A percentile compares a stretch with the other conserved stretches of the same genome.
phyloP scores from a whole-genome alignment of 2,113 vertebrate species.

The Perca schrenkii region DNA sequence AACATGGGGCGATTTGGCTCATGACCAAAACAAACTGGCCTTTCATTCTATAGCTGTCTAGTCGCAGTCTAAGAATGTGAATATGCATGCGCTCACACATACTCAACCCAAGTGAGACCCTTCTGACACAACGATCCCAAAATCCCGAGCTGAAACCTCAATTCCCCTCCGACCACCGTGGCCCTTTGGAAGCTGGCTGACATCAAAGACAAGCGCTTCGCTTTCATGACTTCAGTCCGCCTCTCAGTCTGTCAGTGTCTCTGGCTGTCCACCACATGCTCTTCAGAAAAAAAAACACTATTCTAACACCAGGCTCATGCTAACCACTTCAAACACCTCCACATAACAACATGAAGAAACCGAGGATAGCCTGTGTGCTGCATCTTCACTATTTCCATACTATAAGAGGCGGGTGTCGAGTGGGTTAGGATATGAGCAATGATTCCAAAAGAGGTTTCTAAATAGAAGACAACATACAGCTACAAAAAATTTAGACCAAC shows the following conservation, averaged over 20 bases:
- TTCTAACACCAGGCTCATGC: slow-evolving; percentile 22
- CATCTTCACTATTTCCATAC: slow-evolving; percentile 4
- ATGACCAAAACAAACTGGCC: slow-evolving; percentile 52
- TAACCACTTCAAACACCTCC: slow-evolving; percentile 38
- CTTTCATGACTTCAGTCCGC: slow-evolving; percentile 70
- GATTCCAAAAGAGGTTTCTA: background rate
- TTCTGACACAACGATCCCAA: slow-evolving; percentile 63
- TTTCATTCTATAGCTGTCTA: slow-evolving; percentile 48
- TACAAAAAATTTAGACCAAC: background rate
- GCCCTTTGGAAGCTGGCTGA: slow-evolving; percentile 38
- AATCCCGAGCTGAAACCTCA: slow-evolving; percentile 65
- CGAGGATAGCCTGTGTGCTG: slow-evolving; percentile 25
- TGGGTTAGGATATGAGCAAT: slow-evolving; percentile 10
- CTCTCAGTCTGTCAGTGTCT: slow-evolving; percentile 47
- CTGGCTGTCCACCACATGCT: slow-evolving; percentile 45
- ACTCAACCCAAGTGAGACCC: slow-evolving; percentile 30
- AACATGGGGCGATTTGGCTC: slow-evolving; percentile 35
- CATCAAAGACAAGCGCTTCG: slow-evolving; percentile 63
- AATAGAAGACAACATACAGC: background rate
- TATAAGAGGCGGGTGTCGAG: slow-evolving; percentile 10
- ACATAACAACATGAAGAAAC: slow-evolving; percentile 1
- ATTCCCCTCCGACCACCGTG: slow-evolving; percentile 52
- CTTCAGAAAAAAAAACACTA: slow-evolving; percentile 23
- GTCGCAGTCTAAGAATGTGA: slow-evolving; percentile 49
- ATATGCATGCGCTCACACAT: slow-evolving; percentile 3